Percentiles rank a stretch among this genome's conserved stretches.
phyloP scores from a whole-genome alignment of 37 sponge, comb jelly and placozoan genomes.

The Agelas oroides region DNA sequence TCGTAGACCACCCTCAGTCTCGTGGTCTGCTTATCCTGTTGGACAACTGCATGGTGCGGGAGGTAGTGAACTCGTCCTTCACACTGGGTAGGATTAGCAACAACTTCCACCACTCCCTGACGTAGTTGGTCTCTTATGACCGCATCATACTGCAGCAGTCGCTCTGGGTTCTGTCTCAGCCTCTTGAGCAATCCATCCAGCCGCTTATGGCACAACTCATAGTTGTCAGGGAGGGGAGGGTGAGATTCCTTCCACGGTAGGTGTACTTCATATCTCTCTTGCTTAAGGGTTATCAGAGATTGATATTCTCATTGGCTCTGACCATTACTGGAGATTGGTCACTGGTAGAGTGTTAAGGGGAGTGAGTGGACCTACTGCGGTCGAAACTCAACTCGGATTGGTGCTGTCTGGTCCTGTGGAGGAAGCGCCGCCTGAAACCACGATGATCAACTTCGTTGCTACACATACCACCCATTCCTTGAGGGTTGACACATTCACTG shows the following conservation, averaged over 20 bases:
- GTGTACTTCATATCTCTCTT: constrained; percentile 12
- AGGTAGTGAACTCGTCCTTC: background rate
- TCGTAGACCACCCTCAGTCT: too few species aligned
- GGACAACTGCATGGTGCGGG: constrained; percentile 36
- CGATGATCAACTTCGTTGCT: background rate
- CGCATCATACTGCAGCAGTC: background rate
- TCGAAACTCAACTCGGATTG: constrained; percentile 32
- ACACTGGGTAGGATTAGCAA: too few species aligned
- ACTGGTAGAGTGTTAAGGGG: constrained; percentile 33
- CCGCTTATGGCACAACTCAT: background rate
- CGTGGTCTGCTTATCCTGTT: constrained; percentile 29
- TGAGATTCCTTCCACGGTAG: constrained; percentile 20
- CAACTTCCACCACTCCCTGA: too few species aligned
- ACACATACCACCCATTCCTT: background rate
- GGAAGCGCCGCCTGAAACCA: background rate
- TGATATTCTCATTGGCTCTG: constrained; percentile 35
- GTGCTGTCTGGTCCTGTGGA: constrained; percentile 38
- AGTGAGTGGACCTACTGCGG: constrained; percentile 12
- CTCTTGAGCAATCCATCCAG: background rate
- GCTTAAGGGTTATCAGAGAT: background rate
- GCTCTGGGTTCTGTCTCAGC: constrained; percentile 7
- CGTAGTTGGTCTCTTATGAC: constrained; percentile 24
- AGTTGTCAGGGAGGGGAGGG: constrained; percentile 11
- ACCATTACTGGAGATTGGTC: constrained; percentile 24
- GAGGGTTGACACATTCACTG: background rate